Base-by-base conservation (phyloP, 2,888 invertebrate species). In the Pseudococcus jackbeardsleyi region DNA sequence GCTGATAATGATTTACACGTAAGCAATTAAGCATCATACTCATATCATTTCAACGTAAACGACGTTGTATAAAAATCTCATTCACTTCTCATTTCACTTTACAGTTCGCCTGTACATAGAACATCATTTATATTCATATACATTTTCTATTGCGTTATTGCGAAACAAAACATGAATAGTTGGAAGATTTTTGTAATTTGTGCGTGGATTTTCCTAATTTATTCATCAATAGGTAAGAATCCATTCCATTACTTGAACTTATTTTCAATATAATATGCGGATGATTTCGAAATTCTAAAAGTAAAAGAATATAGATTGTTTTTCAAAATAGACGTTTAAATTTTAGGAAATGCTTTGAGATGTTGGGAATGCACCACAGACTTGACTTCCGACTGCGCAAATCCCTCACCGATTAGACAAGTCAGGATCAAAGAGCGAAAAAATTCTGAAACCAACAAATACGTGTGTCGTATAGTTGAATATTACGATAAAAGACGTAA, bases 141-240 rank as follows among this genome's bases (percentile, higher is more conserved):
- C 26, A 33, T 33, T 33, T 33, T 33, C 26, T 2, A 33, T 33
- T 33, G 26, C 3, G 26, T 59, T 59, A 19, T n/a, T 59, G 68
- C 26, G 12, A 72, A 72, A 26, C 33, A 1, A 1, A 72, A 26
- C 3, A 72, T 72, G 33, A 26, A 33, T 26, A 12, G 12, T 26
- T 33, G 1, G 0, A 72, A 26, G 9, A 72, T 72, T 72, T 72
- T 33, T 9, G 7, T 72, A 33, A 72, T 72, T 33, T 22, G 33
- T 72, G 68, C 68, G 12, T 72, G 26, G 9, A 72, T 72, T 72
- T 72, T 72, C 26, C 5, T 33, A 26, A 72, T 72, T 33, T 72
- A 72, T 72, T 3, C 15, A 15, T 15, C 68, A 15, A 12, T 15
- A 72, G 68, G 68, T 72, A 72, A 33, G 68, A 33, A 33, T 15